Evolutionary conservation across 2,888 invertebrate species (phyloP), one percentile per base, ranked within the genome.

Genomic region (Patella caerulea): DNA sequence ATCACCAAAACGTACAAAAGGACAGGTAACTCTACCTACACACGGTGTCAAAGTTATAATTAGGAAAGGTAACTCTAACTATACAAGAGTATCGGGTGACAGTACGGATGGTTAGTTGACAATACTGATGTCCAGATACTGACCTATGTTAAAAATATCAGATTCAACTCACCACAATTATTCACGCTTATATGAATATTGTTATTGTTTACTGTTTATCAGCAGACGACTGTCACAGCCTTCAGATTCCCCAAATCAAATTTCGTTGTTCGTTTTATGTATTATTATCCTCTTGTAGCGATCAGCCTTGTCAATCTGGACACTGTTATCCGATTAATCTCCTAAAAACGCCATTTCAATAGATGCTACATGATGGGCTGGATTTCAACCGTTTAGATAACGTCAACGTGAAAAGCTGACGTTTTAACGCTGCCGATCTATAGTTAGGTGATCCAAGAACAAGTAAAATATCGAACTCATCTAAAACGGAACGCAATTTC

Each of bases 181-280:
- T 65, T 65, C 65, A 65, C 65, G 65, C 65, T 65, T 65, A 65
- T 24, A 65, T 65, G 65, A 65, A 65, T 65, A 65, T 65, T 65
- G 19, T 24, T 65, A 65, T 65, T 65, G 65, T 65, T 65, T 65
- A 45, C 65, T 24, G 19, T 65, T 65, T 65, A 65, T 65, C 65
- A 24, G 19, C 24, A 24, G 65, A 65, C 65, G 65, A 65, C 19
- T 15, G 65, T 24, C 65, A 65, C 19, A 19, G 19, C 14, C 65
- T 24, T 65, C 19, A 14, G 14, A 65, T 65, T 65, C 65, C 45
- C 65, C 19, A 65, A 65, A 65, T 65, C 65, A 65, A 65, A 65
- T 65, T 65, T 65, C 65, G 65, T 24, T 24, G 24, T 65, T 24
- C 65, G 65, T 65, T 24, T 24, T 24, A 65, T 24, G 65, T 65